Base-by-base conservation (phyloP, 2,113 vertebrate genomes). In the Crocuta crocuta region DNA sequence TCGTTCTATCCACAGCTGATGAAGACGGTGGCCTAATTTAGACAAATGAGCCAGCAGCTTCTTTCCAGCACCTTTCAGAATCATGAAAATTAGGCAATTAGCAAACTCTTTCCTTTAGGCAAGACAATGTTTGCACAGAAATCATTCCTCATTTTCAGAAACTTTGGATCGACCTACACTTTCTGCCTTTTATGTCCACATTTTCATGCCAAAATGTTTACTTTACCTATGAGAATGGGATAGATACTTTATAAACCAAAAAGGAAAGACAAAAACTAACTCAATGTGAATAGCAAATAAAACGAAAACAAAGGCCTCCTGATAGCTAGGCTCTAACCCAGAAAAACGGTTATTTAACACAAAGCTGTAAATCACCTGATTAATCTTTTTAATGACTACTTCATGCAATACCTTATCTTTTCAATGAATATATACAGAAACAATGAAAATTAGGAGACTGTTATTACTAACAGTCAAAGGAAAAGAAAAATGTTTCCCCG, bases 211-310 rank as follows among this genome's bases (percentile, higher is more conserved):
- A 63, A 94, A 96, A 93, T 45, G 39, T 89, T 63, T 28, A 76
- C 4, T 89, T 86, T 73, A 94, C 21, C 43, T 96, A 94, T 94
- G 63, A 95, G 91, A 97, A 43, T 48, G 83, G 70, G 53, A 76
- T 15, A 65, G 55, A 55, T 39, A 88, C 23, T 84, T 93, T 63
- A 70, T 50, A 74, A 82, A 79, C 21, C 58, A 63, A 84, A 68
- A 95, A 71, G 19, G 13, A 83, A 91, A 91, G 45, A 80, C 26
- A 71, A 74, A 74, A 79, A 93, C 31, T 43, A 94, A 85, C 63
- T 89, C 35, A 83, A 79, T 71, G n/a, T 53, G 84, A 16, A 90
- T 1, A 68, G 48, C 68, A 86, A 86, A 65, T 21, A 93, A 78
- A 94, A 91, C 11, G 26, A 90, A 68, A 95, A 86, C 50, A 17